Percentiles rank a stretch among this genome's conserved stretches.
Conservation (phyloP, 2,113 vertebrate genomes). For the Thunnus maccoyii region DNA sequence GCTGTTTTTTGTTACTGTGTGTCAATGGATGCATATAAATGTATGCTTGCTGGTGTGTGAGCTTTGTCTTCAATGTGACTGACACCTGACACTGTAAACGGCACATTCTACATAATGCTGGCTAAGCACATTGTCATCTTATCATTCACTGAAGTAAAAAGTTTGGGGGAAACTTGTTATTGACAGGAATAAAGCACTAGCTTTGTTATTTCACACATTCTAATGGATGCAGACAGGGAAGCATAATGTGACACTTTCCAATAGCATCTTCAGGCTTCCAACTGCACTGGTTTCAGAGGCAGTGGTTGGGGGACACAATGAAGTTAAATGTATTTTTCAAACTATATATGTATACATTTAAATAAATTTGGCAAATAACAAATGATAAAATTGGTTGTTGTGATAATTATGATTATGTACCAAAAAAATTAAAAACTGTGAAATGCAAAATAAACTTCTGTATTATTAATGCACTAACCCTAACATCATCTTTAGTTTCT, state of each 20-base stretch:
- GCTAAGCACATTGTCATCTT: conserved; percentile 19
- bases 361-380: too few relatives aligned
- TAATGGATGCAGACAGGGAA: neutral
- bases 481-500: too few relatives aligned
- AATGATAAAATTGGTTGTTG: too few relatives aligned
- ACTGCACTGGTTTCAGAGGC: neutral
- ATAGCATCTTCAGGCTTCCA: neutral
- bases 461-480: too few relatives aligned
- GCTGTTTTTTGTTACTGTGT: neutral
- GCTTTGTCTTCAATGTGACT: conserved; percentile 42
- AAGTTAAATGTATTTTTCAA: too few relatives aligned
- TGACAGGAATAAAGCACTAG: neutral
- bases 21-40: conserved; percentile 3
- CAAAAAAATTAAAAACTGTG: too few relatives aligned
- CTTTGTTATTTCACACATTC: conserved; percentile 24
- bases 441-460: too few relatives aligned
- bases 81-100: conserved; percentile 36
- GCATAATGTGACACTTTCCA: neutral
- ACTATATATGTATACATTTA: too few relatives aligned
- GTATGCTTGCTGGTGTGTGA: neutral
- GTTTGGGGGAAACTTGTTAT: conserved; percentile 9
- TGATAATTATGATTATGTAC: too few relatives aligned
- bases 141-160: neutral
- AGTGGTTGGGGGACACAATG: too few relatives aligned
- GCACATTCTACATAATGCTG: conserved; percentile 32